Evolutionary conservation across 1,140 invertebrate genomes (phyloP), one percentile per base, ranked within the genome.

Genomic region (Trichonephila inaurata): DNA sequence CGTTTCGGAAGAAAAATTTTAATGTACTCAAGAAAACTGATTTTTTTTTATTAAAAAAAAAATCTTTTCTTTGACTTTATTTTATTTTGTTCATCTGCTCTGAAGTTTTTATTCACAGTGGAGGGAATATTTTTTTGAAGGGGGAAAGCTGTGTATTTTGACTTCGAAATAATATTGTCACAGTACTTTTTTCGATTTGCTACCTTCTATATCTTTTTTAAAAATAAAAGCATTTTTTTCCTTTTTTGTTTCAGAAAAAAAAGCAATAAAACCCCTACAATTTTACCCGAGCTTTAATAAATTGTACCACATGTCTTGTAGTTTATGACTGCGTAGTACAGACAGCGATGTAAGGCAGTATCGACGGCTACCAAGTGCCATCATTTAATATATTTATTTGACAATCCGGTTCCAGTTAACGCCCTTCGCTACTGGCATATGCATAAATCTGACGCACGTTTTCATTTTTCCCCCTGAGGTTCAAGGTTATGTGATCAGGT

Each of bases 401-500:
- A 77, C 72, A 77, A 18, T 77, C 51, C 14, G 16, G 14, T 21
- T 28, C 72, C 5, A 40, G 72, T 77, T 33, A 40, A 77, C 72
- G 72, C 72, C 72, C 72, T 77, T 77, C 33, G 72, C 72, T 77
- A 77, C 72, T 77, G 72, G 72, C 72, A 77, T 33, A 18, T 33
- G 28, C 72, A 28, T 77, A 77, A 77, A 77, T 77, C 72, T 77
- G 18, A 77, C 40, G 33, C 33, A 0, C 28, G 28, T 19, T 33
- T 6, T 18, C 28, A 33, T 77, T 7, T 18, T 12, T 77, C 28
- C 33, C 18, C 16, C 72, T 33, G 24, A 33, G 72, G 72, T 77
- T 77, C 72, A 77, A 77, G 72, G 72, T 77, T 28, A 19, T 2
- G 18, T 0, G 28, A 40, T 3, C 72, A 77, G 72, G 72, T 77